Base-by-base conservation (phyloP, 2,113 vertebrate genomes). In the Scomber japonicus region DNA sequence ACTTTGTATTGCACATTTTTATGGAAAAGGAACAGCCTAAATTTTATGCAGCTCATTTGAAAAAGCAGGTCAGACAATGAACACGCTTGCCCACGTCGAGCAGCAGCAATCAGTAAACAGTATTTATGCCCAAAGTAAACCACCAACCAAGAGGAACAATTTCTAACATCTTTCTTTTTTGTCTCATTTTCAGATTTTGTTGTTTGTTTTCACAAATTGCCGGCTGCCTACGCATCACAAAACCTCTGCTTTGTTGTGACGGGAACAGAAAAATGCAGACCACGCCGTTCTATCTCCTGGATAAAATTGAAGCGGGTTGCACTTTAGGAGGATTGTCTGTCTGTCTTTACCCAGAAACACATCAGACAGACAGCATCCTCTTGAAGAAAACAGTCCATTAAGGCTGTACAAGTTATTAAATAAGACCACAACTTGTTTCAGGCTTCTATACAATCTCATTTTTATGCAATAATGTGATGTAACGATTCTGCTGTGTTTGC, bases 1-100 rank as follows among this genome's bases (percentile, higher is more conserved):
- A 71, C 75, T 75, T 70, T 81, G 55, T 21, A 49, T 73, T 84
- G 71, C 49, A 70, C 61, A 50, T 65, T 80, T 71, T 54, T 65
- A 66, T 19, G 12, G 73, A 81, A 81, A 74, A 74, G 19, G 44
- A 54, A 59, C 53, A 31, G 75, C 0, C 59, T 12, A 21, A 21
- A 15, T 71, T 65, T 77, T 35, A 51, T 24, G 59, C 4, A 12
- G 6, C 76, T 72, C 54, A 35, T 60, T 27, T 53, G 2, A 24
- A 75, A 73, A 84, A 78, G 46, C 49, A 82, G 72, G 75, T 73
- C 68, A 67, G 55, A 61, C 48, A 10, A 46, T 5, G 24, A 49
- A 57, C 19, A 49, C 35, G 50, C 19, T 17, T 15, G 30, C 15
- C n/a, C 50, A 49, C 27, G 9, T 4, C 16, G 4, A 64, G 21